Evolutionary conservation across 2,888 invertebrate genomes (phyloP).

Genomic region (Sepiola atlantica): DNA sequence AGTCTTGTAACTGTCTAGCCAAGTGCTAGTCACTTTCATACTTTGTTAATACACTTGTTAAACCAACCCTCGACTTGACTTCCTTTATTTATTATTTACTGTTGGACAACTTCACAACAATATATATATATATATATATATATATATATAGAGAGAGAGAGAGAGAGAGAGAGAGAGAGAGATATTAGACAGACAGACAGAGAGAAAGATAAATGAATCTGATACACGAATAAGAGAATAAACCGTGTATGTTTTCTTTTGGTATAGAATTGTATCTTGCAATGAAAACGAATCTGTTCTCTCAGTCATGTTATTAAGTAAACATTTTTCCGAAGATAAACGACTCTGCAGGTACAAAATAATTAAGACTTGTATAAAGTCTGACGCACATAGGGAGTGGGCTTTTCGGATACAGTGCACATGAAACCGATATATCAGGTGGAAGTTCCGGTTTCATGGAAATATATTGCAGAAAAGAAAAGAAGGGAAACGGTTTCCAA

Average conservation of each 20-base stretch:
- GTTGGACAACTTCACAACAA: too few relatives aligned
- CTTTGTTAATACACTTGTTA: too few relatives aligned
- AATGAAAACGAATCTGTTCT: neutral
- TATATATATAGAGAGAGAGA: too few relatives aligned
- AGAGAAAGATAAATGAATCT: too few relatives aligned
- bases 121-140: too few relatives aligned
- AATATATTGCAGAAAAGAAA: neutral
- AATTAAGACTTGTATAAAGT: neutral
- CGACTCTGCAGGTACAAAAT: neutral
- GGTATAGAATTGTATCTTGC: neutral
- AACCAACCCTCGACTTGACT: too few relatives aligned
- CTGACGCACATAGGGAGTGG: neutral
- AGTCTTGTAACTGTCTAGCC: too few relatives aligned
- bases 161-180: too few relatives aligned
- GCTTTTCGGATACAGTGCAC: neutral
- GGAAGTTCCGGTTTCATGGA: neutral
- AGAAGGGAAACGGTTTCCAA: neutral
- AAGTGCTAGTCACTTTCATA: too few relatives aligned
- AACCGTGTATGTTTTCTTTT: neutral
- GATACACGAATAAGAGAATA: neutral
- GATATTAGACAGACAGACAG: too few relatives aligned
- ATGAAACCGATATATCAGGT: neutral
- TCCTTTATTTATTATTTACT: too few relatives aligned
- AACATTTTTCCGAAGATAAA: neutral
- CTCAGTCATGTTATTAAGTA: neutral